Percentiles rank a stretch among this genome's conserved stretches.
Conservation (phyloP, 2,888 invertebrate species). For the Galerucella calmariensis region DNA sequence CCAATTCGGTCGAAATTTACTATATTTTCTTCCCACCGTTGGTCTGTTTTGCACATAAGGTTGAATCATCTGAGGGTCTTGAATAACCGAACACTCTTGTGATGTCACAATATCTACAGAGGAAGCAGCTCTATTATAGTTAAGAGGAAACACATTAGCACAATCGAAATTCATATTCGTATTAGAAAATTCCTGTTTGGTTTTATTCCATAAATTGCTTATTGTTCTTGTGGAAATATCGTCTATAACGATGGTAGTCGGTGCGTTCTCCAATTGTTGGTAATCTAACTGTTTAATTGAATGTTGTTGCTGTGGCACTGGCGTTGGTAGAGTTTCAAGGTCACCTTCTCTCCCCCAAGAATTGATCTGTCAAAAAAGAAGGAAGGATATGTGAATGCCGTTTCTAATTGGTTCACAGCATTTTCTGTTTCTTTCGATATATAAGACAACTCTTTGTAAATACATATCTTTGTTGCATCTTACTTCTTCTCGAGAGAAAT, state of each 20-base stretch:
- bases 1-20: constrained; percentile 77
- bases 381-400: constrained; percentile 68
- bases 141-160: constrained; percentile 19
- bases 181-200: constrained; percentile 5
- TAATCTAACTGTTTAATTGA: constrained; percentile 50
- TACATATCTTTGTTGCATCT: constrained; percentile 16
- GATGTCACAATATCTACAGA: constrained; percentile 41
- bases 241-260: constrained; percentile 44
- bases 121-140: background rate
- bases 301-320: constrained; percentile 39
- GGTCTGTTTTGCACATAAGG: constrained; percentile 27
- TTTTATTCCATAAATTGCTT: constrained; percentile 29
- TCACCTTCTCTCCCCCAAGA: constrained; percentile 67
- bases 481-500: too few species aligned
- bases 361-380: constrained; percentile 76
- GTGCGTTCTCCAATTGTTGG: constrained; percentile 40
- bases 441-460: constrained; percentile 17
- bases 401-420: constrained; percentile 40
- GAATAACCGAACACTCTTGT: constrained; percentile 64
- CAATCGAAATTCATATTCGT: constrained; percentile 9
- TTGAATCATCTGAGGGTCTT: constrained; percentile 32
- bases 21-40: constrained; percentile 66
- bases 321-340: constrained; percentile 58
- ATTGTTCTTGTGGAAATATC: constrained; percentile 45
- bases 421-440: constrained; percentile 36